phyloP scores from a whole-genome alignment of 2,113 vertebrate genomes.

The Rhea americana region DNA sequence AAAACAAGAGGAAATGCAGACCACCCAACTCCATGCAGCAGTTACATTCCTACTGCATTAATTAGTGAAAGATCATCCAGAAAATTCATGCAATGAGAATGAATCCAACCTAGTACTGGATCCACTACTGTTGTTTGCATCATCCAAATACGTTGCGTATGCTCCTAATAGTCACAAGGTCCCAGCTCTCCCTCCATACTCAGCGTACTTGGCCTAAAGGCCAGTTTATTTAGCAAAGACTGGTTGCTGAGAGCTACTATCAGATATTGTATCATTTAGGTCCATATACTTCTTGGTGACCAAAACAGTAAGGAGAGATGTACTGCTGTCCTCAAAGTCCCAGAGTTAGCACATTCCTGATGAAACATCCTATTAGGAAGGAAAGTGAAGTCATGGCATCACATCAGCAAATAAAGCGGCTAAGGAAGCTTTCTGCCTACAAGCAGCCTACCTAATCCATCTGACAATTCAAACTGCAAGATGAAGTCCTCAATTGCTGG shows the following conservation, averaged over 20 bases:
- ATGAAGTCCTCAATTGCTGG: not conserved
- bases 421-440: not conserved
- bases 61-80: not conserved
- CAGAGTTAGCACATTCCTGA: not conserved
- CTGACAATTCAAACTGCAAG: not conserved
- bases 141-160: rapidly evolving
- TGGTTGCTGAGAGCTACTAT: not conserved
- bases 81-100: not conserved
- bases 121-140: not conserved
- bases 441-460: not conserved
- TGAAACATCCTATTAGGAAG: not conserved
- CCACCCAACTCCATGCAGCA: not conserved
- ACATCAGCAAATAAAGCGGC: not conserved
- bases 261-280: not conserved
- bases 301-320: rapidly evolving
- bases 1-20: not conserved
- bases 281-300: rapidly evolving
- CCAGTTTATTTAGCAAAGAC: not conserved
- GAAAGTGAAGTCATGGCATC: not conserved
- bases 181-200: not conserved
- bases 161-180: not conserved
- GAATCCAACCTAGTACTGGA: not conserved
- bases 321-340: not conserved
- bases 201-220: not conserved
- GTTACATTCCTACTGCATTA: not conserved